Base-by-base conservation (phyloP, 2,113 vertebrate genomes). In the Helogale parvula region DNA sequence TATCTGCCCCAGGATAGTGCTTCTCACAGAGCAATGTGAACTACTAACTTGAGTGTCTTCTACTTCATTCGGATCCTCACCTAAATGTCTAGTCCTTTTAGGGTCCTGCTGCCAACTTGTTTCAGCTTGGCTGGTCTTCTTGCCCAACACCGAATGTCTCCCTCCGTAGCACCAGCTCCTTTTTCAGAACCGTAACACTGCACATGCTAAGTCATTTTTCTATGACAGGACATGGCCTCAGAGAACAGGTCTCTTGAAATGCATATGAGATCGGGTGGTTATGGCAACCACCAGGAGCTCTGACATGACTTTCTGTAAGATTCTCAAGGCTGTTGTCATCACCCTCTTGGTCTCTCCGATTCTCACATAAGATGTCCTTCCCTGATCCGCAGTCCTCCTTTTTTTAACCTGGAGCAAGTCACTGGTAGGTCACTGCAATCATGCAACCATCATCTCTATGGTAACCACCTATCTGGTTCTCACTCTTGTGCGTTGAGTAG, bases 211-310 rank as follows among this genome's bases (percentile, higher is more conserved):
- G 15, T 57, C 16, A 2, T 15, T 80, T 50, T 77, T n/a, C 38
- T 21, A 6, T 41, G 54, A 33, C 3, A 25, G 57, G 23, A 12
- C 2, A 1, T 41, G 19, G 31, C 2, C 25, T 33, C 65, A 5
- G 2, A 72, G 14, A 79, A 71, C 2, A 71, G 14, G 21, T 29
- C 6, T 52, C 57, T 41, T 66, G 35, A 66, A 76, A 52, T 29
- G 16, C 7, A 0, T 4, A 31, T 72, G 19, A 9, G 50, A 41
- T 79, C 6, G 0, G 0, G 7, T 15, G 65, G 16, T 27, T 69
- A 5, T 31, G 3, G 14, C 8, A 16, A 27, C 14, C 35, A 23
- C 33, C 12, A 0, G 6, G 25, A n/a, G 41, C 21, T 7, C 0
- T 19, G 9, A 33, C 13, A 47, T 35, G 25, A 23, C 27, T 47